Percentiles rank a stretch among this genome's conserved stretches.
phyloP scores from a whole-genome alignment of 2,888 invertebrate genomes.

The Thymelicus lineola region DNA sequence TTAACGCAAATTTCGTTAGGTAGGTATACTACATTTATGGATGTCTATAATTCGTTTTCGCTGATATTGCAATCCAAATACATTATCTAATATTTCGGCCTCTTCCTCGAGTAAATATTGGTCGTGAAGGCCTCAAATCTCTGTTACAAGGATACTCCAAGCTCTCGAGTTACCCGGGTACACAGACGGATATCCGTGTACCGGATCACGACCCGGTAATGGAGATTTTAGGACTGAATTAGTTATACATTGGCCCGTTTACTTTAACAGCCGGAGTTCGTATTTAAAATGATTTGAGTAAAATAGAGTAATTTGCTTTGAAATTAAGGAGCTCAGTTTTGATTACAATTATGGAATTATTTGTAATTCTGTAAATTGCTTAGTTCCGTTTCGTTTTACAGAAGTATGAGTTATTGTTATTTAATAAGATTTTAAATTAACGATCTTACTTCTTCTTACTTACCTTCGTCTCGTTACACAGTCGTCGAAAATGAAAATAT shows the following conservation, averaged over 20 bases:
- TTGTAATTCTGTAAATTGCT: too few relatives aligned
- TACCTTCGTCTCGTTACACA: too few relatives aligned
- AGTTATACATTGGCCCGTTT: conserved; percentile 18
- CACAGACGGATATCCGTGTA: conserved; percentile 59
- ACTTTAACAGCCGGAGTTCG: neutral
- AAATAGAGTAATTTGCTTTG: neutral
- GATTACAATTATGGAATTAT: too few relatives aligned
- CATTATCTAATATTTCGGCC: conserved; percentile 65
- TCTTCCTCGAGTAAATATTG: conserved; percentile 61
- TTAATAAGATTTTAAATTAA: too few relatives aligned
- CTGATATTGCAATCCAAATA: conserved; percentile 64
- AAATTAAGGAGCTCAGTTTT: neutral
- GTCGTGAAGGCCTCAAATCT: conserved; percentile 65
- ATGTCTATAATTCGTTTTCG: conserved; percentile 46
- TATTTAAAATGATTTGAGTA: neutral
- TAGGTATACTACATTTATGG: neutral
- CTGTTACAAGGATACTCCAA: conserved; percentile 57
- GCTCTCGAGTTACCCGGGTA: conserved; percentile 51
- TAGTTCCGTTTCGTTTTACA: too few relatives aligned
- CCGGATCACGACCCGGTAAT: conserved; percentile 57
- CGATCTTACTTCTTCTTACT: too few relatives aligned
- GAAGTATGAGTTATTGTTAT: too few relatives aligned
- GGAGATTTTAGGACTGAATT: conserved; percentile 41
- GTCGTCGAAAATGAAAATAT: too few relatives aligned
- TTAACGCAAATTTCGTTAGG: conserved; percentile 9